phyloP scores from a whole-genome alignment of 2,113 vertebrate species.

The Hemiprocne comata region DNA sequence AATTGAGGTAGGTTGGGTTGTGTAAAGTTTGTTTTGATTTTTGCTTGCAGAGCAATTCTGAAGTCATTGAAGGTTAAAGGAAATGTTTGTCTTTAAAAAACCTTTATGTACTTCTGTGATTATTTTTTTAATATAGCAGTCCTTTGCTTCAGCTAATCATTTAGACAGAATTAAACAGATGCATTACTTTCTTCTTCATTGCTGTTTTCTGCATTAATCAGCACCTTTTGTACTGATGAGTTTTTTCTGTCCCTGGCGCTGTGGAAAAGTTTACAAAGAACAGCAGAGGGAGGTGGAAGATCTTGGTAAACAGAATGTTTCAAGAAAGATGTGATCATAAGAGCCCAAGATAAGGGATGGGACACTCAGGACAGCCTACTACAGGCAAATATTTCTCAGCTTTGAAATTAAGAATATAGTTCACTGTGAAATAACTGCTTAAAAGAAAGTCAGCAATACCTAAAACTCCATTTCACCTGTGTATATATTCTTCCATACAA shows the following conservation, averaged over 20 bases:
- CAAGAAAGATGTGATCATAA: neutral
- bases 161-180: neutral
- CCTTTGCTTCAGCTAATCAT: neutral
- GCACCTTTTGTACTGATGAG: neutral
- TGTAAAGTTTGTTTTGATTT: neutral
- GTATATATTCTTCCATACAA: neutral
- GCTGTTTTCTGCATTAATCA: neutral
- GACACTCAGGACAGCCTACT: neutral
- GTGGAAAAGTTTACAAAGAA: neutral
- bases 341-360: neutral
- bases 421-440: neutral
- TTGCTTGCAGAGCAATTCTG: neutral
- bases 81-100: neutral
- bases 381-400: neutral
- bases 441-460: neutral
- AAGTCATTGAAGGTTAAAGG: neutral
- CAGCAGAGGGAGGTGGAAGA: neutral
- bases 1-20: conserved; percentile 80
- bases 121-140: neutral
- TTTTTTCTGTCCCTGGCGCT: neutral
- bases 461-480: neutral
- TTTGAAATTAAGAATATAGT: neutral
- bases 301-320: neutral
- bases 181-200: neutral
- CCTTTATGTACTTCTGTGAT: neutral